Base-by-base conservation (phyloP, 2,113 vertebrate genomes). In the Ovis canadensis region DNA sequence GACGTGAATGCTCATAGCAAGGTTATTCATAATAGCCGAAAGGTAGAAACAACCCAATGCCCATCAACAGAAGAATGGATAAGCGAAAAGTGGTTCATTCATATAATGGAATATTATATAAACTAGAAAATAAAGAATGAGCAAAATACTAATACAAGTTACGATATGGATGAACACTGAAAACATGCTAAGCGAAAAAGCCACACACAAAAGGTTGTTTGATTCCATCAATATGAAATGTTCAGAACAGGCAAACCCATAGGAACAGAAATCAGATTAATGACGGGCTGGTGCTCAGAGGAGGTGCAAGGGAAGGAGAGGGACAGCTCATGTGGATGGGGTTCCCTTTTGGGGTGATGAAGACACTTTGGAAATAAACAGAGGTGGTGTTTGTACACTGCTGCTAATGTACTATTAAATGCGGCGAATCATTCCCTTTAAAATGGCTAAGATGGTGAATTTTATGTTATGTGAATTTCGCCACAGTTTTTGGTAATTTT, bases 141-240 rank as follows among this genome's bases (percentile, higher is more conserved):
- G 59, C 8, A 67, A 62, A 85, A 11, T 17, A 45, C 45, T 45
- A 89, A 43, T 23, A n/a, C 11, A 29, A 7, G 17, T 31, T 43
- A 11, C 0, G 16, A 33, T 2, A 3, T 4, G 33, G n/a, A 33
- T 50, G 85, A n/a, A 67, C 59, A 23, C 36, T n/a, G 48, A 27
- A 64, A 54, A 57, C 50, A 23, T 27, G 29, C 43, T 11, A 50
- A 40, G 87, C 1, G 19, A 27, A 31, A 36, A 23, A 84, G 27
- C 16, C 52, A 60, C 80, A 40, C 40, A 27, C n/a, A 23, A 27
- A 60, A 52, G 1, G 7, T 14, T 23, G 23, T 31, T 36, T 3
- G 5, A 48, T 23, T 71, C 23, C 3, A 3, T 48, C 9, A 0
- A 21, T 11, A 23, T 2, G n/a, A 64, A 64, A 33, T 3, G 29